Percentiles rank a stretch among this genome's conserved stretches.
These are phyloP conservation scores for Euphydryas editha DNA, from an alignment of 2,888 invertebrate genomes.

Conservation along the genomic window DNA sequence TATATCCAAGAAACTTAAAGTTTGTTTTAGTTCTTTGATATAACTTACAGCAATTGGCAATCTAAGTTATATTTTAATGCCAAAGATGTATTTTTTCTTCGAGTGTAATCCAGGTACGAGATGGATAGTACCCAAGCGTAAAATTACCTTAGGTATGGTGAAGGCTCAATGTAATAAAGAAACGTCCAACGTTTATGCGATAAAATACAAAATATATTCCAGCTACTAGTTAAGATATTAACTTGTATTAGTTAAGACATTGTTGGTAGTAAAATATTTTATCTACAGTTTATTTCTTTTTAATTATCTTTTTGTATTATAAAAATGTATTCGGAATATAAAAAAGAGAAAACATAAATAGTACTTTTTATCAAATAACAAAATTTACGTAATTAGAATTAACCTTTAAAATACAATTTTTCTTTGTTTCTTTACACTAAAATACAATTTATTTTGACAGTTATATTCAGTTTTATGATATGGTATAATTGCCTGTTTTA, in stretches of 20 bases:
- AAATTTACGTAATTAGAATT: too few species aligned
- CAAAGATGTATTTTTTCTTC: neutral
- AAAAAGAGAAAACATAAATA: too few species aligned
- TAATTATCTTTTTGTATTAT: neutral
- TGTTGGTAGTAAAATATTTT: neutral
- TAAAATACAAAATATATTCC: slow-evolving; percentile 1
- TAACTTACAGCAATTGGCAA: neutral
- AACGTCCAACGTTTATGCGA: neutral
- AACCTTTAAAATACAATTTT: too few species aligned
- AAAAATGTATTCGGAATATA: too few species aligned
- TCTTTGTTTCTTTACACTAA: too few species aligned
- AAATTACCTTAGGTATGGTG: neutral
- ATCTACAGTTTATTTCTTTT: neutral
- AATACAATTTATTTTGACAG: too few species aligned
- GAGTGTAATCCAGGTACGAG: neutral
- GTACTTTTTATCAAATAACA: too few species aligned
- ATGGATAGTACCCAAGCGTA: neutral
- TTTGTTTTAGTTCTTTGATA: neutral
- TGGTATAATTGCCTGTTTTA: too few species aligned
- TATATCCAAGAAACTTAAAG: neutral
- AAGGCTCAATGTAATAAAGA: neutral
- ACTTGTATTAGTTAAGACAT: neutral
- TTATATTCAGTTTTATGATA: too few species aligned
- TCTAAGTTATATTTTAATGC: neutral
- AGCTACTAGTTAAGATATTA: slow-evolving; percentile 1